Conservation (phyloP, 2,888 invertebrate genomes). For the Ophion obscuratus region DNA sequence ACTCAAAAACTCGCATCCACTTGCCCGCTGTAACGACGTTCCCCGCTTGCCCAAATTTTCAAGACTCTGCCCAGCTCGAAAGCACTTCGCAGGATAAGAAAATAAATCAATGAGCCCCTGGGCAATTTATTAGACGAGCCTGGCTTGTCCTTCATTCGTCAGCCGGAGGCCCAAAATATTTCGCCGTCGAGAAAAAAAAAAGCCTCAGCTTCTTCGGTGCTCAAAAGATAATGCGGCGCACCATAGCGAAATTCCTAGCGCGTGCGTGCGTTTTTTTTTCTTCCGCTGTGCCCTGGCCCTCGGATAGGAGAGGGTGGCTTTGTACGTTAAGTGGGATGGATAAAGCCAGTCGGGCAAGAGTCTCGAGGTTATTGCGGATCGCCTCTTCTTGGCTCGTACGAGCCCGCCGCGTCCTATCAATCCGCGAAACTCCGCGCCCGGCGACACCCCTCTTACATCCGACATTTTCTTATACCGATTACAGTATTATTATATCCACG, state of each 20-base stretch:
- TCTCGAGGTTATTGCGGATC: slow-evolving; percentile 32
- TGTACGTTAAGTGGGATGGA: background rate
- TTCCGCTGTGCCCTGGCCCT: no score
- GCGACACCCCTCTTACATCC: slow-evolving; percentile 2
- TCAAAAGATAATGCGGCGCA: no score
- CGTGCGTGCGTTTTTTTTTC: no score
- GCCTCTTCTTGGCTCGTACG: slow-evolving; percentile 37
- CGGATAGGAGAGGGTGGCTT: background rate
- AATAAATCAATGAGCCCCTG: no score
- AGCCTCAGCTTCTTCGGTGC: background rate
- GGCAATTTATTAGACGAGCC: no score
- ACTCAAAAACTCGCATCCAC: no score
- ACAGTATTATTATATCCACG: slow-evolving; percentile 42
- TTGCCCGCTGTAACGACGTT: no score
- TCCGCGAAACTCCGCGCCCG: slow-evolving; percentile 35
- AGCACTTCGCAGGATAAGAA: no score
- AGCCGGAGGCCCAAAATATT: background rate
- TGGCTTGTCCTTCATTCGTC: no score
- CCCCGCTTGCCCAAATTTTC: no score
- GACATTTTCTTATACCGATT: slow-evolving; percentile 12
- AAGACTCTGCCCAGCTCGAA: no score
- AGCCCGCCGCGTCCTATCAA: slow-evolving; percentile 50
- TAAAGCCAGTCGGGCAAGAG: slow-evolving; percentile 6
- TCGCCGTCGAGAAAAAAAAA: background rate
- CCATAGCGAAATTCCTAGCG: no score